These are phyloP conservation scores for Molothrus aeneus DNA, from an alignment of 2,797 vertebrate species.

Conservation along the genomic window DNA sequence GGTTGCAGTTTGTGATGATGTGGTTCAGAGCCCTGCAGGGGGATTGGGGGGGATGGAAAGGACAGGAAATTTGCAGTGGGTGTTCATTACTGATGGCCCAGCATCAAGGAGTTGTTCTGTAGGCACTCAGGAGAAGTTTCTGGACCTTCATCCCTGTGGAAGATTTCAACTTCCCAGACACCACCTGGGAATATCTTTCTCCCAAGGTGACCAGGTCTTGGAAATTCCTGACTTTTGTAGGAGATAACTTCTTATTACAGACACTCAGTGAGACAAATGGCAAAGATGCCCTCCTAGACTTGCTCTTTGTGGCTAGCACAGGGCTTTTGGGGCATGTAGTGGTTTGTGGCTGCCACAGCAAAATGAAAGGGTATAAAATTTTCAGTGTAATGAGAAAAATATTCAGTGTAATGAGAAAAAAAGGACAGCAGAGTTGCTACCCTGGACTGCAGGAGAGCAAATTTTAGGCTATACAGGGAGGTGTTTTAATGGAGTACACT, in stretches of 20 bases:
- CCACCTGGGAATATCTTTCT: background rate
- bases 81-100: background rate
- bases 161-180: background rate
- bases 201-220: background rate
- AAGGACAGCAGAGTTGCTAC: background rate
- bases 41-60: background rate
- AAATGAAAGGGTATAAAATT: too few species aligned
- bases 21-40: background rate
- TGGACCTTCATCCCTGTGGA: background rate
- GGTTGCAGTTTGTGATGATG: background rate
- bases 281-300: too few species aligned
- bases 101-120: fast-evolving
- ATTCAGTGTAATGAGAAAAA: background rate
- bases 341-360: background rate
- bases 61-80: background rate
- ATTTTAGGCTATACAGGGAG: background rate
- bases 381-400: background rate
- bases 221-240: background rate
- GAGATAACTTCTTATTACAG: background rate
- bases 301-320: too few species aligned
- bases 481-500: background rate
- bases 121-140: background rate
- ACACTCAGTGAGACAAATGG: background rate
- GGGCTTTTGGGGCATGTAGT: background rate
- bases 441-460: background rate